Evolutionary conservation across 2,888 invertebrate genomes (phyloP), one percentile per base, ranked within the genome.

Genomic region (Leptogaster cylindrica): DNA sequence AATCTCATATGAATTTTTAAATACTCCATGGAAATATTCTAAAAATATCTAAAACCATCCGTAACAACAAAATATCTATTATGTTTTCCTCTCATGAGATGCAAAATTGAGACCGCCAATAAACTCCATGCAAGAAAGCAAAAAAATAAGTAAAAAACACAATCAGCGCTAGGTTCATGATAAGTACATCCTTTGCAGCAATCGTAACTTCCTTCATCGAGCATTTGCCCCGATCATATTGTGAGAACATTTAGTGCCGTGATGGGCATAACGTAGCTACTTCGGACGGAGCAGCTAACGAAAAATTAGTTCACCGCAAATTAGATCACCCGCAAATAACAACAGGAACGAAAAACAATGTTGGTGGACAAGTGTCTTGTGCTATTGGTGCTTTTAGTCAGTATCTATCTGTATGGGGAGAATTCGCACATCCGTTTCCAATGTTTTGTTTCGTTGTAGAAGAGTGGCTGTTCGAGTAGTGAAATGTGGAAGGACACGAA

Each of bases 401-500:
- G 66, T 66, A 66, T 51, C 48, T 23, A 10, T 12, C 2, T 4
- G 7, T 16, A 33, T 20, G 50, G 36, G 33, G 48, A 2, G 31
- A 44, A 28, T 10, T 31, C 1, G 16, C 14, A 20, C 20, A 12
- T 50, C 50, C 8, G 23, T 31, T 23, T 2, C 2, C 31, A 33
- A 31, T 23, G 16, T 31, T 46, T 7, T 48, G 39, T 36, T 39
- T 46, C 25, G 4, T 41, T 66, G 18, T 65, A 68, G 68, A 55
- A 68, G 12, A 55, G 52, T 46, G 33, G 23, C 16, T 41, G 27
- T n/a, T 41, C 61, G 8, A 44, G 66, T 41, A 46, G 66, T 28
- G 33, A 72, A 71, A 66, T 66, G 72, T 69, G 77, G 76, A 50
- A 68, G 50, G 66, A 70, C 33, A 61, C 58, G n/a, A 46, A 50